These are phyloP conservation scores for Acromyrmex charruanus DNA, from an alignment of 1,140 invertebrate species.

Conservation along the genomic window DNA sequence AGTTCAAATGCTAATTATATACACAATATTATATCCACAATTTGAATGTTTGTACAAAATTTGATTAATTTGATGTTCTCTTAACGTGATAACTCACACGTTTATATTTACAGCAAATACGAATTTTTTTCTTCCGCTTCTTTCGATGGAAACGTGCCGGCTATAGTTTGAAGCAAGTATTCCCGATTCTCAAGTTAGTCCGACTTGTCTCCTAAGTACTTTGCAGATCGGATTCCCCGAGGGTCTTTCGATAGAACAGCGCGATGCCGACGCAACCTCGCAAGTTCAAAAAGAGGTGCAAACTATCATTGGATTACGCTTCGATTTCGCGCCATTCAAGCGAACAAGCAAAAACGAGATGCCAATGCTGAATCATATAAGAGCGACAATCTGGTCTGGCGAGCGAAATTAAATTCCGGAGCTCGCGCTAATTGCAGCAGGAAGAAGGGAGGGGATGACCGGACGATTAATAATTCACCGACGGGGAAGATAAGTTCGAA, in stretches of 20 bases:
- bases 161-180: background rate
- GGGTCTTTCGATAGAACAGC: conserved; percentile 36
- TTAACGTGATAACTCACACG: background rate
- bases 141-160: too few species aligned
- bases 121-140: background rate
- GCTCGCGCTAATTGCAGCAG: conserved; percentile 59
- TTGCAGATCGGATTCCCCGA: conserved; percentile 47
- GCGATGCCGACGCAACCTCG: conserved; percentile 27
- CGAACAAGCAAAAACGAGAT: conserved; percentile 29
- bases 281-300: conserved; percentile 69
- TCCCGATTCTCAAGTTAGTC: conserved; percentile 10
- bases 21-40: background rate
- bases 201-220: conserved; percentile 48
- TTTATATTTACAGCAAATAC: background rate
- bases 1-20: conserved; percentile 31
- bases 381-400: conserved; percentile 30
- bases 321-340: conserved; percentile 33
- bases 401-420: conserved; percentile 71
- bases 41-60: conserved; percentile 23
- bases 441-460: background rate
- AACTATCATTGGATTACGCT: conserved; percentile 68
- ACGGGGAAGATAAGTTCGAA: conserved; percentile 47
- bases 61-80: conserved; percentile 1
- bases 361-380: conserved; percentile 52
- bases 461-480: conserved; percentile 70